Percentiles rank a stretch among this genome's conserved stretches.
phyloP scores from a whole-genome alignment of 2,113 vertebrate genomes.

The Aldabrachelys gigantea region DNA sequence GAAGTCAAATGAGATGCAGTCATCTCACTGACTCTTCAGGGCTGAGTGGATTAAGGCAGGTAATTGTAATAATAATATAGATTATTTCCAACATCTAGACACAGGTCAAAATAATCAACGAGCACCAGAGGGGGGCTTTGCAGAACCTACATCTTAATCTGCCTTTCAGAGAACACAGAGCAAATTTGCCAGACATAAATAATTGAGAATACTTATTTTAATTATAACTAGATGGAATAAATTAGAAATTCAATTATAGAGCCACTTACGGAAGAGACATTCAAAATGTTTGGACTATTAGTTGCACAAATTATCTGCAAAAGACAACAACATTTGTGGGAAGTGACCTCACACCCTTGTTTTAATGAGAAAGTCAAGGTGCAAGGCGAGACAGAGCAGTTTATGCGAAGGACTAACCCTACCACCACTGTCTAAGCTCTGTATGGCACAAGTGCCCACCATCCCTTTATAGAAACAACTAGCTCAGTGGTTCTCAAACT shows the following conservation, averaged over 20 bases:
- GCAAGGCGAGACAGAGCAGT: background rate
- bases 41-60: background rate
- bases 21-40: background rate
- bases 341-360: background rate
- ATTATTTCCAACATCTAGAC: background rate
- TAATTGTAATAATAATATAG: background rate
- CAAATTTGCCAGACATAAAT: background rate
- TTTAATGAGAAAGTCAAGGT: background rate
- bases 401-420: background rate
- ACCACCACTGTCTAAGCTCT: too few relatives aligned
- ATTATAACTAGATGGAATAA: conserved; percentile 34
- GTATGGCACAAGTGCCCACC: background rate
- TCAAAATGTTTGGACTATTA: background rate
- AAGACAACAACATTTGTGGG: background rate
- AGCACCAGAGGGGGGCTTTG: background rate
- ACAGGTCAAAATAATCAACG: background rate
- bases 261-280: rapidly evolving
- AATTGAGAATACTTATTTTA: conserved; percentile 26
- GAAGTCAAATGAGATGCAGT: background rate
- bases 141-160: background rate
- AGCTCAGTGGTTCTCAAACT: background rate
- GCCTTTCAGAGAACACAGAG: background rate
- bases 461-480: background rate
- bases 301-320: background rate
- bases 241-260: conserved; percentile 34